Conservation (phyloP, 2,113 vertebrate genomes). For the Butastur rufipennis region DNA sequence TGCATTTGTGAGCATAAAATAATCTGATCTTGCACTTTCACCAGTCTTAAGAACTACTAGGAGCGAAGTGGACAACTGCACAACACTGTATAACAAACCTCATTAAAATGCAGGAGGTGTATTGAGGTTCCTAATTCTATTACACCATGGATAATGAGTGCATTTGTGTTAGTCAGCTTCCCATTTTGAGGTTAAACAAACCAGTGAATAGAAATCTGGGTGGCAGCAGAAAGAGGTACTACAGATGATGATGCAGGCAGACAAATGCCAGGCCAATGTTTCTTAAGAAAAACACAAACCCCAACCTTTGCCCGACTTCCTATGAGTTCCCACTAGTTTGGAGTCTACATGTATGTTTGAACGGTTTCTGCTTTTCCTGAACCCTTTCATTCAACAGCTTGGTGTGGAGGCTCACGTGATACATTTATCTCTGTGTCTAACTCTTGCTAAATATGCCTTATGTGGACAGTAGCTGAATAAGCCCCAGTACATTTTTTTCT, state of each 20-base stretch:
- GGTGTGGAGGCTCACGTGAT: neutral
- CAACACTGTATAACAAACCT: constrained; percentile 24
- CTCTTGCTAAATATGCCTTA: constrained; percentile 31
- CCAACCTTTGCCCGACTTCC: constrained; percentile 11
- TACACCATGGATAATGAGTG: constrained; percentile 56
- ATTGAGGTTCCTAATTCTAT: constrained; percentile 66
- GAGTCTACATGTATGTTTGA: neutral
- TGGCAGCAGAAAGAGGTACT: constrained; percentile 53
- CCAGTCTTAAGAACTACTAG: constrained; percentile 17
- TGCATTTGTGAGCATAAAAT: constrained; percentile 58
- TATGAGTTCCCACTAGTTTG: constrained; percentile 17
- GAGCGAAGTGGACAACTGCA: constrained; percentile 34
- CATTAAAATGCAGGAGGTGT: constrained; percentile 56
- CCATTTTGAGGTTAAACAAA: constrained; percentile 67
- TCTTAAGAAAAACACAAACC: neutral
- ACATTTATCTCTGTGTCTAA: constrained; percentile 31
- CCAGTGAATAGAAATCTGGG: constrained; percentile 57
- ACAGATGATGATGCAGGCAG: constrained; percentile 27
- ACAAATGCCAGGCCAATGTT: constrained; percentile 40
- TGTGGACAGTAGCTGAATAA: constrained; percentile 39
- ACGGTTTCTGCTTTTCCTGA: neutral
- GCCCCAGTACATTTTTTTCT: neutral
- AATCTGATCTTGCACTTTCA: constrained; percentile 38
- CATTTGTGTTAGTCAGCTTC: constrained; percentile 64
- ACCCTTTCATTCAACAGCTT: constrained; percentile 25